Evolutionary conservation across 2,113 vertebrate genomes (phyloP).

Genomic region (Brevimyrus niger): DNA sequence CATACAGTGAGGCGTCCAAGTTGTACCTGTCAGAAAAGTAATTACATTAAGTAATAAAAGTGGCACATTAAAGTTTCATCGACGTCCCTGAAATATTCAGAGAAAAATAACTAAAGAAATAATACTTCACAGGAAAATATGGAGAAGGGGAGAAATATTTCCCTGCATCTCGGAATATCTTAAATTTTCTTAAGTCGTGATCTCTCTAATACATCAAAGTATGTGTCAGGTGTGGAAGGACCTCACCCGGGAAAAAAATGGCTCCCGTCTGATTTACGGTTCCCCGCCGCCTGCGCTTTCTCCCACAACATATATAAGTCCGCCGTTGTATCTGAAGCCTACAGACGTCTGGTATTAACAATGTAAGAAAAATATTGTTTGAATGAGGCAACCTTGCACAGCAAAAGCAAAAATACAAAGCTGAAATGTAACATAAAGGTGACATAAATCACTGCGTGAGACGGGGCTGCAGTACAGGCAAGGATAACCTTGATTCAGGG

Average conservation of each 20-base stretch:
- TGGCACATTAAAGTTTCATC: not conserved
- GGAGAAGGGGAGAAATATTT: not conserved
- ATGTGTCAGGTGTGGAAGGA: not conserved
- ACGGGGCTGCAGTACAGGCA: not conserved
- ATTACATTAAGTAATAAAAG: not conserved
- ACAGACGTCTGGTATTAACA: not conserved
- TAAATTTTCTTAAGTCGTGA: not conserved
- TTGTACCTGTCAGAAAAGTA: not conserved
- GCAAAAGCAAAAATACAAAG: not conserved
- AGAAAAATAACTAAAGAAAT: slow-evolving; percentile 1
- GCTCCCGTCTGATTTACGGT: not conserved
- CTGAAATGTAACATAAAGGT: not conserved
- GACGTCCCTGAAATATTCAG: not conserved
- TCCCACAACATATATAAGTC: not conserved
- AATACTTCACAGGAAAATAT: not conserved
- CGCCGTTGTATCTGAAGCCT: not conserved
- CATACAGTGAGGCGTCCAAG: not conserved
- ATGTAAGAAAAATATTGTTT: not conserved
- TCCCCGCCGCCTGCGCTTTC: not conserved
- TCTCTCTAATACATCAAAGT: not conserved
- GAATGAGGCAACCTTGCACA: not conserved
- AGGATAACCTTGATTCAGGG: not conserved
- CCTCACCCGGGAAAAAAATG: not conserved
- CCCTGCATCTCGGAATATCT: not conserved
- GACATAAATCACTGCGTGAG: not conserved